A percentile compares a stretch with the other conserved stretches of the same genome.
phyloP scores from a whole-genome alignment of 2,797 vertebrate species.

The Hybognathus amarus region DNA sequence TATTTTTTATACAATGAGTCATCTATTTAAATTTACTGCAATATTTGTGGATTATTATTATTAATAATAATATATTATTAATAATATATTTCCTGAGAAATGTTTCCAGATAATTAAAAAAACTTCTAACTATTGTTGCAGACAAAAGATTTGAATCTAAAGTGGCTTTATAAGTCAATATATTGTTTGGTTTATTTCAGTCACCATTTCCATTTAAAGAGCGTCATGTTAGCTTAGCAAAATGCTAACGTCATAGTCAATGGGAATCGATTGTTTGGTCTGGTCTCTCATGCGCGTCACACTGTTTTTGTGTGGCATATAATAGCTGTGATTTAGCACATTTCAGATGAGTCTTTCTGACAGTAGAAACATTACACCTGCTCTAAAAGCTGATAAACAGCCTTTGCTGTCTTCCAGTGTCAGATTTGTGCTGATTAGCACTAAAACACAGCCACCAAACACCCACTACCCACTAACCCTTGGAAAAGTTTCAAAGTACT shows the following conservation, averaged over 20 bases:
- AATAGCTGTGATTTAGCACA: not conserved
- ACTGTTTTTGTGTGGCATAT: not conserved
- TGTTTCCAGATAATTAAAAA: not conserved
- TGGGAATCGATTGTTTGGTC: not conserved
- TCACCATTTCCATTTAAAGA: not conserved
- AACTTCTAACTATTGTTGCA: not conserved
- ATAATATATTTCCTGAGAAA: not conserved
- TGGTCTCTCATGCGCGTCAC: not conserved
- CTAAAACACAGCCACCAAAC: constrained; percentile 20
- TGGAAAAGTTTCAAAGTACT: constrained; percentile 11
- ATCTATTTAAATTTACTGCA: not conserved
- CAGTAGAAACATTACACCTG: constrained; percentile 19
- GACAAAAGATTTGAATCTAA: not conserved
- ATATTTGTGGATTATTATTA: not conserved
- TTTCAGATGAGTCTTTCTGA: constrained; percentile 29
- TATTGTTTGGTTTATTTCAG: not conserved
- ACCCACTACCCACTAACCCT: constrained; percentile 26
- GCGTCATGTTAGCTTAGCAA: not conserved
- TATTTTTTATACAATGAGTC: not conserved
- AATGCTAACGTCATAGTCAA: not conserved
- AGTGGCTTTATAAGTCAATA: not conserved
- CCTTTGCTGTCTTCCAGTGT: constrained; percentile 22
- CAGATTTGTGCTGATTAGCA: constrained; percentile 31
- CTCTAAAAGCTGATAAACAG: constrained; percentile 34
- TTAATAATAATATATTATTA: not conserved